A percentile compares a stretch with the other conserved stretches of the same genome.
phyloP scores from a whole-genome alignment of 2,888 invertebrate species.

The Eurytoma adleriae region DNA sequence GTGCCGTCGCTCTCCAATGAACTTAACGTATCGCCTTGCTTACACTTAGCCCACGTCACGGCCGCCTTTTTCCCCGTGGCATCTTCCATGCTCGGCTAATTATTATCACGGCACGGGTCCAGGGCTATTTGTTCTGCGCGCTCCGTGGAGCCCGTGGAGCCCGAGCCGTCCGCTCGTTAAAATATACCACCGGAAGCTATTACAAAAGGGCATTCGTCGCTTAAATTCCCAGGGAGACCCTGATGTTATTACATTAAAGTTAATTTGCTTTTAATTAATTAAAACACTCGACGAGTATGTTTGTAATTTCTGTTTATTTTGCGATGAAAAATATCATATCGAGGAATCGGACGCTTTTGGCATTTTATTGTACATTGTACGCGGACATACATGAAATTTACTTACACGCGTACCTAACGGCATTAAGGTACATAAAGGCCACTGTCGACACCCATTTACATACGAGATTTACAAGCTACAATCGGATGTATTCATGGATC shows the following conservation, averaged over 20 bases:
- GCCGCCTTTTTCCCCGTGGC: background rate
- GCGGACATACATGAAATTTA: background rate
- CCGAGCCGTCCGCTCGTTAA: background rate
- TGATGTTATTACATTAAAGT: no score
- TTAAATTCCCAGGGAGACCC: no score
- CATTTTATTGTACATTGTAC: background rate
- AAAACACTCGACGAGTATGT: no score
- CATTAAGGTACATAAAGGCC: conserved; percentile 21
- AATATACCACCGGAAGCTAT: background rate
- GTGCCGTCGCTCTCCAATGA: conserved; percentile 3
- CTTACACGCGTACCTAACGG: conserved; percentile 19
- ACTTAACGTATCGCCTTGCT: conserved; percentile 8
- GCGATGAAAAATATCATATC: no score
- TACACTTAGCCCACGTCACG: background rate
- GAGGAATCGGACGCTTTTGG: background rate
- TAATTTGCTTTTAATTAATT: no score
- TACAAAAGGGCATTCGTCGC: background rate
- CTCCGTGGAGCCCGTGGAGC: background rate
- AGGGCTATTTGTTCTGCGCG: conserved; percentile 13
- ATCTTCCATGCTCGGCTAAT: conserved; percentile 16
- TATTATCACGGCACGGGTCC: background rate
- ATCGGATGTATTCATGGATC: no score
- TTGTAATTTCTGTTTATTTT: no score
- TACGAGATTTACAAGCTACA: background rate
- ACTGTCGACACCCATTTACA: conserved; percentile 36